These are phyloP conservation scores for cattle (Bos taurus) DNA, from an alignment of 2,113 vertebrate genomes.

Conservation along the genomic window DNA sequence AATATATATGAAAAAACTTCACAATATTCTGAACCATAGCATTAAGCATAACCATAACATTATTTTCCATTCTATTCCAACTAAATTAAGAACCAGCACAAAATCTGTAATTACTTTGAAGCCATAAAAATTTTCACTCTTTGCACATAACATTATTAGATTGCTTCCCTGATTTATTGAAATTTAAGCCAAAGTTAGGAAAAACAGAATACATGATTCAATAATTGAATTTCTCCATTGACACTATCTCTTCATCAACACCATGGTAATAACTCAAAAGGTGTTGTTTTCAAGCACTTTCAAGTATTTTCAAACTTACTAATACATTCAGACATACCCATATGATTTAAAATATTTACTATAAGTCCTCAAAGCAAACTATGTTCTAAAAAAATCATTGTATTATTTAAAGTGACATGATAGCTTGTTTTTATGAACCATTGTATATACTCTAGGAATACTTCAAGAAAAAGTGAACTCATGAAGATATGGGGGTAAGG, in stretches of 20 bases:
- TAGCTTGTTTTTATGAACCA: background rate
- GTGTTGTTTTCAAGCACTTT: background rate
- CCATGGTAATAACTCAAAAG: background rate
- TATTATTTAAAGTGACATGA: background rate
- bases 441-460: background rate
- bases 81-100: background rate
- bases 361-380: background rate
- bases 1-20: background rate
- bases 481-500: background rate
- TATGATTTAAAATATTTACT: background rate
- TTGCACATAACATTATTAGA: background rate
- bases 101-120: background rate
- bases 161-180: background rate
- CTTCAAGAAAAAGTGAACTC: background rate
- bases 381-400: background rate
- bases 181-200: background rate
- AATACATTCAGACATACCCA: background rate
- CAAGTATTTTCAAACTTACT: background rate
- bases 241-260: background rate
- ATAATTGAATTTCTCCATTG: background rate
- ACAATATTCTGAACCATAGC: background rate
- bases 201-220: background rate
- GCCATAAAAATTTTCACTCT: background rate
- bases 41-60: background rate
- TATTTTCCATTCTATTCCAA: background rate